Conservation (phyloP, 1,140 invertebrate genomes). For the Batillaria attramentaria region DNA sequence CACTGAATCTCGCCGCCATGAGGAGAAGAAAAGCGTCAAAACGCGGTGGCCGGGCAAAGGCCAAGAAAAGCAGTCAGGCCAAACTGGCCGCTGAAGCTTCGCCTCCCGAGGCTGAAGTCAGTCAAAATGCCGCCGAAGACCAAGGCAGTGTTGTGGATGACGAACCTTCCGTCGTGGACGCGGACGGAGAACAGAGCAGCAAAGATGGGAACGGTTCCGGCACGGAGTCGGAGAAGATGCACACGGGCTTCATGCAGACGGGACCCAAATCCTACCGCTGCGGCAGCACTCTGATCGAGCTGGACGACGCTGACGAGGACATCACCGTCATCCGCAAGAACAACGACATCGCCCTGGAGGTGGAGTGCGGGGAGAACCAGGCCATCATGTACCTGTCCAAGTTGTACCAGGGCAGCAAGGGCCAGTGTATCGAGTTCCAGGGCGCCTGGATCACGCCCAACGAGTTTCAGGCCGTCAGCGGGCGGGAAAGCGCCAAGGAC, state of each 20-base stretch:
- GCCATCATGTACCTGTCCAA: conserved; percentile 69
- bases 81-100: background rate
- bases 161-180: background rate
- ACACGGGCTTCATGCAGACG: conserved; percentile 46
- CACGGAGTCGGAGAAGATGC: conserved; percentile 36
- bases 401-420: conserved; percentile 72
- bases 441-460: conserved; percentile 74
- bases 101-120: background rate
- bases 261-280: conserved; percentile 44
- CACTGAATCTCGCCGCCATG: conserved; percentile 10
- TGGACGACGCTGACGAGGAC: conserved; percentile 56
- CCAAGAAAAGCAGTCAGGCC: conserved; percentile 16
- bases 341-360: conserved; percentile 70
- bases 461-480: conserved; percentile 74
- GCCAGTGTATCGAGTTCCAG: conserved; percentile 70
- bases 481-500: conserved; percentile 74
- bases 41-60: conserved; percentile 1
- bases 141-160: background rate
- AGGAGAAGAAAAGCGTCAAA: conserved; percentile 23
- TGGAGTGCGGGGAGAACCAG: conserved; percentile 72
- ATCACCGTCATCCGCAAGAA: conserved; percentile 64
- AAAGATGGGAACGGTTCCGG: conserved; percentile 33
- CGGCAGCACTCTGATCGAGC: conserved; percentile 43
- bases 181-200: conserved; percentile 24
- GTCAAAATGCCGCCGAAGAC: background rate